phyloP scores from a whole-genome alignment of 2,113 vertebrate species.

The Suricata suricatta region DNA sequence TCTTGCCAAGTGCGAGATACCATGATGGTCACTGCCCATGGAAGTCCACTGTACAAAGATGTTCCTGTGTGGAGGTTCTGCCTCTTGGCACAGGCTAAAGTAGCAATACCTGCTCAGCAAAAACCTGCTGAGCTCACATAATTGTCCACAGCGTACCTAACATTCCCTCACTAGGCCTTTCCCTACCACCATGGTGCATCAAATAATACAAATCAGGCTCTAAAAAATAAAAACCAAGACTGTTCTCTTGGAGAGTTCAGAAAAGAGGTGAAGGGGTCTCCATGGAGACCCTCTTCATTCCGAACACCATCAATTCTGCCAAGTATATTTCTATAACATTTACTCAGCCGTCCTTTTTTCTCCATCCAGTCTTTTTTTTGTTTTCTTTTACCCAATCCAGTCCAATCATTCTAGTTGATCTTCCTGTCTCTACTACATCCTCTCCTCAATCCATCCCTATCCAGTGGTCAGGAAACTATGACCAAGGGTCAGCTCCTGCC shows the following conservation, averaged over 20 bases:
- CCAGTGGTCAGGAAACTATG: not conserved
- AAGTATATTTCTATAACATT: not conserved
- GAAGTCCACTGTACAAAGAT: not conserved
- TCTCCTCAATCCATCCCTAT: not conserved
- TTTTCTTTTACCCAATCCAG: not conserved
- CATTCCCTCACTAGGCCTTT: not conserved
- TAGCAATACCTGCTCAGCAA: not conserved
- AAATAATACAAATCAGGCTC: not conserved
- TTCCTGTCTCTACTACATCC: not conserved
- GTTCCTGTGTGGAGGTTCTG: not conserved
- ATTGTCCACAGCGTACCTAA: not conserved
- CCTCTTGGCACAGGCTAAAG: not conserved
- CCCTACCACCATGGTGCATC: not conserved
- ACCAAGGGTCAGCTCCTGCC: not conserved
- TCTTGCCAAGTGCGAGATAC: not conserved
- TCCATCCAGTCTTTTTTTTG: not conserved
- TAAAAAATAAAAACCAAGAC: not conserved
- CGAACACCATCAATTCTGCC: not conserved
- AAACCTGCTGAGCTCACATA: not conserved
- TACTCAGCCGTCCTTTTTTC: not conserved
- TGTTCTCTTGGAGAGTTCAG: not conserved
- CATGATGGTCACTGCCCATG: not conserved
- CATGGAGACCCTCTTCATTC: not conserved
- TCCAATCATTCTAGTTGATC: not conserved
- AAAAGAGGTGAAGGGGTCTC: not conserved